Conservation (phyloP, 2,888 invertebrate species). For the Agrotis exclamationis region DNA sequence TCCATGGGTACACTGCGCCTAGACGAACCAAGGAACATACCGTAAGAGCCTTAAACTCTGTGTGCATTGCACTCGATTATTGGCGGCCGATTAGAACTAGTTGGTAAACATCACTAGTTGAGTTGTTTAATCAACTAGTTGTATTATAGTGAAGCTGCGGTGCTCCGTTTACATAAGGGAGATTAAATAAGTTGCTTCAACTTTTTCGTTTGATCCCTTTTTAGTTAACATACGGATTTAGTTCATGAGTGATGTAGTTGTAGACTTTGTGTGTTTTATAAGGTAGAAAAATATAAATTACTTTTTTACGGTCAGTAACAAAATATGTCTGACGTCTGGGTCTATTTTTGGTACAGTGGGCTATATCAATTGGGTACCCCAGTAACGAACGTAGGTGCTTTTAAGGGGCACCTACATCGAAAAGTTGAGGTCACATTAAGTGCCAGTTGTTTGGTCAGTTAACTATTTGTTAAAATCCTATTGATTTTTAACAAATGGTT, state of each 20-base stretch:
- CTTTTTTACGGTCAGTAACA: not conserved
- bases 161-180: constrained; percentile 30
- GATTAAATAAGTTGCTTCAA: constrained; percentile 55
- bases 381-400: too few species aligned
- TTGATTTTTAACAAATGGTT: too few species aligned
- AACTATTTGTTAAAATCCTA: too few species aligned
- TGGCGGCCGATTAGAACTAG: constrained; percentile 45
- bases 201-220: constrained; percentile 57
- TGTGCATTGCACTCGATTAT: constrained; percentile 52
- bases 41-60: constrained; percentile 39
- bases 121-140: constrained; percentile 37
- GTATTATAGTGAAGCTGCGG: constrained; percentile 23
- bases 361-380: too few species aligned
- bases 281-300: not conserved
- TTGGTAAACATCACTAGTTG: constrained; percentile 38
- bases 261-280: constrained; percentile 14
- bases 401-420: too few species aligned
- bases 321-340: not conserved
- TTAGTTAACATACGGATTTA: constrained; percentile 33
- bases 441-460: too few species aligned
- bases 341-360: not conserved
- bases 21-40: constrained; percentile 40
- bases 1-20: constrained; percentile 65
- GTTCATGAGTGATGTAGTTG: constrained; percentile 11
- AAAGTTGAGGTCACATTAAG: too few species aligned